phyloP scores from a whole-genome alignment of 2,797 vertebrate genomes.

The Pseudochaenichthys georgianus region DNA sequence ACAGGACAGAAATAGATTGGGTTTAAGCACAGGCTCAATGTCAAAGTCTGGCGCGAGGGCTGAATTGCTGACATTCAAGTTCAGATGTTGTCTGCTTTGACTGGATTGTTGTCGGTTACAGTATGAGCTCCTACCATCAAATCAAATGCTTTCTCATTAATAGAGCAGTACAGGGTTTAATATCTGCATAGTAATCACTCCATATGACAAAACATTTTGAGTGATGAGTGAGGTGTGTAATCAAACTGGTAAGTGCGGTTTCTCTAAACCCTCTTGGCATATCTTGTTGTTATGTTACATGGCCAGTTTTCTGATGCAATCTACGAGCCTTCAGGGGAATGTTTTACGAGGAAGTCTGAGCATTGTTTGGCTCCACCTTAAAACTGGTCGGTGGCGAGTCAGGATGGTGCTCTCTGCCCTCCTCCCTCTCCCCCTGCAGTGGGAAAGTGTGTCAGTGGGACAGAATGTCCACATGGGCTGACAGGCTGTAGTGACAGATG shows the following conservation, averaged over 20 bases:
- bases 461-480: conserved; percentile 85
- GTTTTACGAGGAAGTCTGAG: conserved; percentile 48
- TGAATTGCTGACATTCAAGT: conserved; percentile 69
- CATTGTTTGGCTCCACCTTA: conserved; percentile 81
- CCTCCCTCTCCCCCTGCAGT: conserved; percentile 72
- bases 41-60: conserved; percentile 60
- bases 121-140: conserved; percentile 13
- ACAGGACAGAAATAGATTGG: conserved; percentile 75
- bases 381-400: conserved; percentile 65
- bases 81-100: conserved; percentile 44
- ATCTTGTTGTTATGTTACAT: conserved; percentile 55
- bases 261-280: conserved; percentile 9
- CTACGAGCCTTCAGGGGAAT: conserved; percentile 38
- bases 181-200: background rate
- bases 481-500: conserved; percentile 74
- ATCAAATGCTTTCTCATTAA: conserved; percentile 23
- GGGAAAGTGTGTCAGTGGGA: conserved; percentile 91
- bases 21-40: conserved; percentile 73
- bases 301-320: conserved; percentile 37
- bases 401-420: conserved; percentile 58
- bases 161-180: conserved; percentile 6
- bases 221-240: background rate
- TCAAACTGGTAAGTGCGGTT: conserved; percentile 8
- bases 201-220: background rate
- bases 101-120: conserved; percentile 46